Percentiles rank a stretch among this genome's conserved stretches.
These are phyloP conservation scores for Folsomia candida DNA, from an alignment of 2,888 invertebrate genomes.

Conservation along the genomic window DNA sequence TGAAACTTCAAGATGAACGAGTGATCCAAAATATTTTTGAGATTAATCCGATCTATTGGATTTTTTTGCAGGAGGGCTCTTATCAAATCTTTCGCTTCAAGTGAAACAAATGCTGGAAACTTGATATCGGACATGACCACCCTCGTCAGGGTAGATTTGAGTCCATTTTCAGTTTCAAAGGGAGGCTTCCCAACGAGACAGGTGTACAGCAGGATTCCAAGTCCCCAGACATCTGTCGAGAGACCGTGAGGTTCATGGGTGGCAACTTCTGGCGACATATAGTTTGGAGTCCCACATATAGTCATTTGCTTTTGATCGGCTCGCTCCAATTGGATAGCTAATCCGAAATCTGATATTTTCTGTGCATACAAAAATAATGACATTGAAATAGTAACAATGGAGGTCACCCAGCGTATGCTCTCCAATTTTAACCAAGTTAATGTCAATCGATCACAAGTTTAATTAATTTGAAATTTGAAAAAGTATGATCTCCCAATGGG, in stretches of 20 bases:
- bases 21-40: conserved; percentile 73
- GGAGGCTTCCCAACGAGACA: conserved; percentile 86
- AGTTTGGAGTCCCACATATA: conserved; percentile 98
- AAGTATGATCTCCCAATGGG: too few relatives aligned
- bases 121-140: conserved; percentile 78
- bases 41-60: conserved; percentile 75
- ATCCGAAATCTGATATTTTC: conserved; percentile 95
- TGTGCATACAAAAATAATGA: conserved; percentile 54
- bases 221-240: conserved; percentile 92
- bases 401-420: too few relatives aligned
- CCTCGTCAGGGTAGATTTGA: conserved; percentile 80
- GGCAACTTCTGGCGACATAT: conserved; percentile 92
- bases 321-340: conserved; percentile 81
- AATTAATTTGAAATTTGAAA: too few relatives aligned
- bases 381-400: too few relatives aligned
- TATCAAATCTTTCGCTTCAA: conserved; percentile 81
- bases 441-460: too few relatives aligned
- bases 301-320: conserved; percentile 92
- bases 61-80: conserved; percentile 79
- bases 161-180: conserved; percentile 82
- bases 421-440: conserved; percentile 44
- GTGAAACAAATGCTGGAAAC: conserved; percentile 73
- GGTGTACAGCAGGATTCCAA: conserved; percentile 93
- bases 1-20: conserved; percentile 63
- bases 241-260: conserved; percentile 83